Evolutionary conservation across 2,113 vertebrate species (phyloP).

Genomic region (Ictidomys tridecemlineatus): DNA sequence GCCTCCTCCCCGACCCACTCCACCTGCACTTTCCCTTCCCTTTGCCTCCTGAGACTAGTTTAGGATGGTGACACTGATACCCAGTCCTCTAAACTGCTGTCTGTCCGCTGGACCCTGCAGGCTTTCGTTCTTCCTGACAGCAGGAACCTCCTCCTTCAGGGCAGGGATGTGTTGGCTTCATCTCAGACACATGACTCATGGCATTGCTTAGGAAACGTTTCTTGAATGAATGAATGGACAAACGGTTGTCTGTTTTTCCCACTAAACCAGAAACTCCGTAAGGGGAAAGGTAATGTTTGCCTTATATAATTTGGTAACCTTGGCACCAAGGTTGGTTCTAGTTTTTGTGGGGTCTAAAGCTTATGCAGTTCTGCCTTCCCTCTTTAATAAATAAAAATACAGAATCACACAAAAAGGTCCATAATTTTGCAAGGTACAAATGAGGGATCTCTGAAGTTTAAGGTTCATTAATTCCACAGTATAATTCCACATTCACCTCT

Average conservation of each 20-base stretch:
- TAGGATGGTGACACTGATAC: neutral
- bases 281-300: neutral
- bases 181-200: neutral
- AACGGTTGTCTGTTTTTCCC: neutral
- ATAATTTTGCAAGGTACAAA: neutral
- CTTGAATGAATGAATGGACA: neutral
- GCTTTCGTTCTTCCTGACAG: neutral
- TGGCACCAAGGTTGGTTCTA: neutral
- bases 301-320: neutral
- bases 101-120: neutral
- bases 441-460: neutral
- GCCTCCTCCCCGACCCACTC: fast-evolving
- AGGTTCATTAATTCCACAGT: neutral
- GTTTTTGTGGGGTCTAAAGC: neutral
- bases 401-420: neutral
- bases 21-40: neutral
- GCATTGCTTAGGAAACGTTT: neutral
- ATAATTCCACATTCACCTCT: neutral
- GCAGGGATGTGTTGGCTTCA: neutral
- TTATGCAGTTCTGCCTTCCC: neutral
- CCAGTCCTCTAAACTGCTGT: neutral
- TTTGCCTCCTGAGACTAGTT: neutral
- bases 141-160: neutral
- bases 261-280: neutral
- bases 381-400: neutral